A percentile compares a stretch with the other conserved stretches of the same genome.
Conservation (phyloP, 2,113 vertebrate genomes). For the Alexandromys fortis region DNA sequence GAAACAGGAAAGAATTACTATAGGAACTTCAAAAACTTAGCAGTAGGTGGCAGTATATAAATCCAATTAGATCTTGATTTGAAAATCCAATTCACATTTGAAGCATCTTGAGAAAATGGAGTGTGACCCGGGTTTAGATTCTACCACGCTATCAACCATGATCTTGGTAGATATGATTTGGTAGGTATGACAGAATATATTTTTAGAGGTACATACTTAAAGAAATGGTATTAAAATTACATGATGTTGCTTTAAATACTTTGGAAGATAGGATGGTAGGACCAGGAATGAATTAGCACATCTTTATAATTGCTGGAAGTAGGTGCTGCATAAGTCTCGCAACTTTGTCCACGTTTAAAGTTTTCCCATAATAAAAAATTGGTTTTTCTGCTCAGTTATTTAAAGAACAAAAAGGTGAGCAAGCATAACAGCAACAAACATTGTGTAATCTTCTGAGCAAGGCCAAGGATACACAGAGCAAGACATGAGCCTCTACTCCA, state of each 20-base stretch:
- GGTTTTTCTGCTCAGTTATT: neutral
- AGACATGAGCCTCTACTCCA: neutral
- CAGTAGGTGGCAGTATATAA: neutral
- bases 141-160: constrained; percentile 28
- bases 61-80: constrained; percentile 36
- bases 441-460: neutral
- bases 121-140: neutral
- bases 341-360: neutral
- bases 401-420: constrained; percentile 1
- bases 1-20: constrained; percentile 31
- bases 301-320: neutral
- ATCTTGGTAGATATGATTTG: constrained; percentile 38
- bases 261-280: constrained; percentile 1
- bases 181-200: constrained; percentile 8
- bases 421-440: neutral
- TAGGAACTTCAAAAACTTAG: constrained; percentile 14
- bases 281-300: neutral
- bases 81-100: constrained; percentile 39
- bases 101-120: constrained; percentile 33
- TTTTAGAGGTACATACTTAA: constrained; percentile 9
- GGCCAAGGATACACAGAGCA: neutral
- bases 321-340: neutral
- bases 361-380: constrained; percentile 6
- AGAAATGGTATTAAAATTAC: neutral
- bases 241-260: constrained; percentile 10